phyloP scores from a whole-genome alignment of 2,113 vertebrate species.

The Neopipo cinnamomea region DNA sequence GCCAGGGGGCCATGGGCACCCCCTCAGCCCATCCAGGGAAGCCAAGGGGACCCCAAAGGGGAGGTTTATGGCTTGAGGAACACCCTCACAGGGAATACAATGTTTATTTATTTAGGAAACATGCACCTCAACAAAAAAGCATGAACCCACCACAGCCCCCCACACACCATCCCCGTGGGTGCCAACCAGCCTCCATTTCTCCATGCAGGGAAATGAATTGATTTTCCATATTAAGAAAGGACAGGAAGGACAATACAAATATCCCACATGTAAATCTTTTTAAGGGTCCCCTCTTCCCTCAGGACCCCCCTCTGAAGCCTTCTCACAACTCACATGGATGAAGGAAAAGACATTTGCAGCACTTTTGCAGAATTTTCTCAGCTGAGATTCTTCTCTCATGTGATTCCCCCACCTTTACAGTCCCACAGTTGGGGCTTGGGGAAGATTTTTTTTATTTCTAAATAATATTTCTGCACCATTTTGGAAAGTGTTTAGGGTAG shows the following conservation, averaged over 20 bases:
- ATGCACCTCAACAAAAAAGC: background rate
- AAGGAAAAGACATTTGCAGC: background rate
- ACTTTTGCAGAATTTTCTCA: background rate
- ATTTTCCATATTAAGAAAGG: background rate
- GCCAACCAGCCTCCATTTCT: background rate
- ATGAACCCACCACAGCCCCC: background rate
- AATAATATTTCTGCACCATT: background rate
- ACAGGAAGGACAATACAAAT: background rate
- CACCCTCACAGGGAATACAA: rapidly evolving
- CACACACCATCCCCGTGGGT: too few species aligned
- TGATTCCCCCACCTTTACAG: background rate
- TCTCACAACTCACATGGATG: background rate
- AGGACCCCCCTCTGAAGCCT: background rate
- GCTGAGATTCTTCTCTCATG: background rate
- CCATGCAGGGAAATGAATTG: background rate
- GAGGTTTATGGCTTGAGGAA: background rate
- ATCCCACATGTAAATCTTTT: rapidly evolving
- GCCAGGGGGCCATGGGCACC: rapidly evolving
- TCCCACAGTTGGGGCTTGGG: background rate
- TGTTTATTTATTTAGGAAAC: background rate
- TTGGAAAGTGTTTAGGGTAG: background rate
- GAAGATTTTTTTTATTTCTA: background rate
- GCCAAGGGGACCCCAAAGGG: background rate
- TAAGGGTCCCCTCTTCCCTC: background rate
- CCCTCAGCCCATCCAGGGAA: background rate